phyloP scores from a whole-genome alignment of 1,140 invertebrate genomes.

The Zaprionus lachaisei region DNA sequence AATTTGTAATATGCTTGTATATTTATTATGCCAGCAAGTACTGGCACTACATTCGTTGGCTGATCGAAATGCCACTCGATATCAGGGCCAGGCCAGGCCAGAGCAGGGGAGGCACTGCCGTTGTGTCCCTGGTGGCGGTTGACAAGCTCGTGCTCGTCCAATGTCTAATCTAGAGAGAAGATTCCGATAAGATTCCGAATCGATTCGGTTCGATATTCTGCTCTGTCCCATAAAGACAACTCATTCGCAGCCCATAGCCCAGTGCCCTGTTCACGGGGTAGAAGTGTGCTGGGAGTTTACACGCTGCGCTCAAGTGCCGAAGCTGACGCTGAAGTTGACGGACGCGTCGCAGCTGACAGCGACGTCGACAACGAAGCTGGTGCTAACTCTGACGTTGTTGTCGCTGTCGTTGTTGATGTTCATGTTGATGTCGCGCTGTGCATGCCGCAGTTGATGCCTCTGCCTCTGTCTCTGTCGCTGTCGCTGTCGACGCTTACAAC shows the following conservation, averaged over 20 bases:
- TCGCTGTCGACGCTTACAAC: conserved; percentile 7
- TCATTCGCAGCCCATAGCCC: not conserved
- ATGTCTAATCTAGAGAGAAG: conserved; percentile 67
- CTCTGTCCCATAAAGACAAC: conserved; percentile 20
- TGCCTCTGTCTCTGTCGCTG: not conserved
- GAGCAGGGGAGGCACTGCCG: not conserved
- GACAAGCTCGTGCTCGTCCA: conserved; percentile 46
- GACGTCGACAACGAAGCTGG: not conserved
- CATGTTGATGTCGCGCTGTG: not conserved
- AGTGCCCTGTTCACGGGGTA: conserved; percentile 51
- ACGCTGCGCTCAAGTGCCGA: conserved; percentile 28
- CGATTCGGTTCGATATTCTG: conserved; percentile 29
- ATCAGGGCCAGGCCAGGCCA: conserved; percentile 20
- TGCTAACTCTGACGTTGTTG: not conserved
- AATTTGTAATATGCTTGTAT: conserved; percentile 14
- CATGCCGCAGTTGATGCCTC: not conserved
- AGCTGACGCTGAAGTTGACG: conserved; percentile 3
- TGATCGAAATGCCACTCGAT: conserved; percentile 18
- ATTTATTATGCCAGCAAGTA: conserved; percentile 17
- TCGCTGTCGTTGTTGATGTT: not conserved
- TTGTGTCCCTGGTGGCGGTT: conserved; percentile 27
- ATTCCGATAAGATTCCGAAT: conserved; percentile 65
- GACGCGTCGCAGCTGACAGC: not conserved
- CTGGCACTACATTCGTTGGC: not conserved
- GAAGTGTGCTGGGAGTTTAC: conserved; percentile 51